Evolutionary conservation across 1,140 invertebrate species (phyloP).

Genomic region (Oryzaephilus surinamensis): DNA sequence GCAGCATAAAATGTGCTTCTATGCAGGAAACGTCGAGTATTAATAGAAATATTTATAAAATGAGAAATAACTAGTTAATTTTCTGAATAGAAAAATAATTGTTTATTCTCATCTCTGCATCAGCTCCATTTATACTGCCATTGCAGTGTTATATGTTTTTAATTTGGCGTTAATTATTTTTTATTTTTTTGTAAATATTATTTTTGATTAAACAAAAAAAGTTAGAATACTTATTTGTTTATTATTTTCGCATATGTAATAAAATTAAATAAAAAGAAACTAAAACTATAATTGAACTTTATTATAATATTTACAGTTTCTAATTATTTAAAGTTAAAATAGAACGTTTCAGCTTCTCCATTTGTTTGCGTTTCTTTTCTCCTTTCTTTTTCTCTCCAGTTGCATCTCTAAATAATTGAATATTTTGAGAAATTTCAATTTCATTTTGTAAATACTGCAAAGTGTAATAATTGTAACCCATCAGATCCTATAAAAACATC

Average conservation of each 20-base stretch:
- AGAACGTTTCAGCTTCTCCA: slow-evolving; percentile 60
- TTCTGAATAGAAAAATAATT: slow-evolving; percentile 22
- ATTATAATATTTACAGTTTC: slow-evolving; percentile 7
- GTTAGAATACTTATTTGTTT: slow-evolving; percentile 21
- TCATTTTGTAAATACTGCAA: slow-evolving; percentile 64
- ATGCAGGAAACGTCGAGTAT: slow-evolving; percentile 19
- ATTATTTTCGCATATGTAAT: slow-evolving; percentile 25
- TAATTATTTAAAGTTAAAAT: slow-evolving; percentile 36
- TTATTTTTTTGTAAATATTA: slow-evolving; percentile 15
- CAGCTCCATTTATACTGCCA: slow-evolving; percentile 12
- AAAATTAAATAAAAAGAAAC: slow-evolving; percentile 22
- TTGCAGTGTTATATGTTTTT: slow-evolving; percentile 14
- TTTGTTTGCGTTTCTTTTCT: slow-evolving; percentile 55
- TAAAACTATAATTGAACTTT: slow-evolving; percentile 12
- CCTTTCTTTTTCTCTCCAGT: slow-evolving; percentile 52
- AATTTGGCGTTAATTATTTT: slow-evolving; percentile 16
- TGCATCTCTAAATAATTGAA: slow-evolving; percentile 76
- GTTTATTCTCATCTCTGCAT: slow-evolving; percentile 15
- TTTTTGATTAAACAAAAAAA: slow-evolving; percentile 19
- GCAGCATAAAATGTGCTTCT: slow-evolving; percentile 13
- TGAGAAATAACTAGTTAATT: no score
- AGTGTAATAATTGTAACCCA: slow-evolving; percentile 82
- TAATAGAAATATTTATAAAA: no score
- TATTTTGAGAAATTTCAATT: slow-evolving; percentile 69
- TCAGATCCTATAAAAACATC: slow-evolving; percentile 58